Percentiles rank a stretch among this genome's conserved stretches.
Conservation (phyloP, 2,797 vertebrate species). For the Simalia tracyae region DNA sequence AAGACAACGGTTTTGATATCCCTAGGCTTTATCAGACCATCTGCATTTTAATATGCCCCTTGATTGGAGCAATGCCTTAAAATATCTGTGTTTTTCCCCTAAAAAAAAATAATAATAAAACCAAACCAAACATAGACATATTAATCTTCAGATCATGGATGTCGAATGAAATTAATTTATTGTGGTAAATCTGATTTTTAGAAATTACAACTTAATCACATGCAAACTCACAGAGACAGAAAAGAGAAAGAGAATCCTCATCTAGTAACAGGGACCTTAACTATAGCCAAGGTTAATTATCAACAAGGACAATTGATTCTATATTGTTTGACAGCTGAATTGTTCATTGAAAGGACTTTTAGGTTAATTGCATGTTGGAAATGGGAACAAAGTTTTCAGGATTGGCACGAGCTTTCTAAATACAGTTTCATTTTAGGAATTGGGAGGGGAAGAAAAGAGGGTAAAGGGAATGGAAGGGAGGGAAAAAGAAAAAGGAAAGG, state of each 20-base stretch:
- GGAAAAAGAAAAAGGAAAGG: neutral
- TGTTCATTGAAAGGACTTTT: slow-evolving; percentile 35
- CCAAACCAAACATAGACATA: neutral
- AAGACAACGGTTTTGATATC: neutral
- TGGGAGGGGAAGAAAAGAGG: neutral
- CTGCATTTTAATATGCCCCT: neutral
- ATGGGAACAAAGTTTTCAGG: slow-evolving; percentile 42
- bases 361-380: slow-evolving; percentile 58
- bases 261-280: neutral
- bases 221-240: neutral
- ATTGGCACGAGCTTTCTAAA: slow-evolving; percentile 51
- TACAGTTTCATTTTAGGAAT: slow-evolving; percentile 35
- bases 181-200: slow-evolving; percentile 20
- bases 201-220: neutral
- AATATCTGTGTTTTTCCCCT: neutral
- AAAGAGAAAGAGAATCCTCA: neutral
- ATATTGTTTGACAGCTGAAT: neutral
- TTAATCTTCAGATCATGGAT: neutral
- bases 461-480: slow-evolving; percentile 19
- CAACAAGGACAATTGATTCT: slow-evolving; percentile 22
- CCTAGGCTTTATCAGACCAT: neutral
- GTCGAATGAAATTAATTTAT: neutral
- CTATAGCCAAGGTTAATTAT: slow-evolving; percentile 9
- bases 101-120: neutral
- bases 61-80: neutral